phyloP scores from a whole-genome alignment of 1,140 invertebrate species.

The Psix sp. region DNA sequence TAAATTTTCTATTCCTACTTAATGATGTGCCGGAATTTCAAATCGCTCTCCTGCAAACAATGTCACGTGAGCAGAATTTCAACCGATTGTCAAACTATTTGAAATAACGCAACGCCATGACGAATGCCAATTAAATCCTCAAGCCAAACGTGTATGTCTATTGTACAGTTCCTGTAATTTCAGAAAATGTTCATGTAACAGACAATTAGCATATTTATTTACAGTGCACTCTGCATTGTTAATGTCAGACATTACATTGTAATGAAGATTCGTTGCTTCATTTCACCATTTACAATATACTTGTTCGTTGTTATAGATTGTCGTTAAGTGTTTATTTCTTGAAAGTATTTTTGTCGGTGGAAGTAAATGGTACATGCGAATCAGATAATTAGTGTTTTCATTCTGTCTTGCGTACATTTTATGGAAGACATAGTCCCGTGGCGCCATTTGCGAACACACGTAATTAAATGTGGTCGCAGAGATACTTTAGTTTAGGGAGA shows the following conservation, averaged over 20 bases:
- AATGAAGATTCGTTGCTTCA: too few species aligned
- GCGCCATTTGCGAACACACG: conserved; percentile 55
- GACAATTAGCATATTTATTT: conserved; percentile 44
- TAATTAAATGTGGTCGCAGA: conserved; percentile 71
- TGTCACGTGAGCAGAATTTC: conserved; percentile 50
- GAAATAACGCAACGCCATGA: conserved; percentile 39
- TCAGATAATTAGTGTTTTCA: conserved; percentile 29
- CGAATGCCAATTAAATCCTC: conserved; percentile 53
- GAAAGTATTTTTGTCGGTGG: too few species aligned
- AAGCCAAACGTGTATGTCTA: conserved; percentile 40
- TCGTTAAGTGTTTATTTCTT: too few species aligned
- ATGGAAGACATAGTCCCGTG: conserved; percentile 42
- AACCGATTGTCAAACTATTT: conserved; percentile 56
- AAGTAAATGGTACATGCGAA: too few species aligned
- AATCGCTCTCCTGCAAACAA: conserved; percentile 54
- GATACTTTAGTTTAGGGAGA: conserved; percentile 7
- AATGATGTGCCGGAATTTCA: conserved; percentile 58
- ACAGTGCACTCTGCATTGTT: conserved; percentile 24
- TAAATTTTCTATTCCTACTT: conserved; percentile 59
- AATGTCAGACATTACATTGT: conserved; percentile 31
- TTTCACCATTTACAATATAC: too few species aligned
- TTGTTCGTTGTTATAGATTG: too few species aligned
- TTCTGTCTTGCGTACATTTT: conserved; percentile 37
- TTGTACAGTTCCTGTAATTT: conserved; percentile 42
- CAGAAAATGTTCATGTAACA: conserved; percentile 42